Evolutionary conservation across 2,113 vertebrate species (phyloP).

Genomic region (Gallinago jamesoni): DNA sequence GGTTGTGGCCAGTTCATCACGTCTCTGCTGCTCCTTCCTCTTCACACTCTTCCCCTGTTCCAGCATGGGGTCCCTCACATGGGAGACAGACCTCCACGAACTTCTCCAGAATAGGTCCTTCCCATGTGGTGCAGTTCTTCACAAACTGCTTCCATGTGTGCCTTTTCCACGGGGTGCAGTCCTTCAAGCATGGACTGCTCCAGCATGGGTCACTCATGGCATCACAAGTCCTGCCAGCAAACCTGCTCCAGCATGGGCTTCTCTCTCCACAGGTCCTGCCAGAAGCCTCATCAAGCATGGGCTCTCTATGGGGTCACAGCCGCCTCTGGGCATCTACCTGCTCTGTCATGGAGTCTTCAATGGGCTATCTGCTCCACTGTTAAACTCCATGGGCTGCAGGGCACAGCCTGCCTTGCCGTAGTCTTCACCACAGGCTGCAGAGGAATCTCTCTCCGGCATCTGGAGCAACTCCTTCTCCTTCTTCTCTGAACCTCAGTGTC

Average conservation of each 20-base stretch:
- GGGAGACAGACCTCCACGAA: not conserved
- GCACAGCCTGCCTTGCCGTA: not conserved
- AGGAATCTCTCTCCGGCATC: no score
- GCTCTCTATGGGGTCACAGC: not conserved
- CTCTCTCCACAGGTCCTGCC: not conserved
- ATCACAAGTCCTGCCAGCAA: not conserved
- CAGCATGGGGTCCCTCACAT: not conserved
- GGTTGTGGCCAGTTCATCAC: not conserved
- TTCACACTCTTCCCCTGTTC: not conserved
- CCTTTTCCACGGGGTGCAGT: not conserved
- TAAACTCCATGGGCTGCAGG: not conserved
- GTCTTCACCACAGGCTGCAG: not conserved
- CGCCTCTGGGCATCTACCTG: not conserved
- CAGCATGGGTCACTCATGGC: no score
- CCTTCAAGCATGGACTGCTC: not conserved
- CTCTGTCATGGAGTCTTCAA: accelerated
- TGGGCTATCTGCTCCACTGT: not conserved
- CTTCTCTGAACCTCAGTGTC: not conserved
- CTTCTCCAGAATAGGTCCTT: not conserved
- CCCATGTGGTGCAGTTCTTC: not conserved
- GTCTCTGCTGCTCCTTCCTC: not conserved
- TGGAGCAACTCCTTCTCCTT: not conserved
- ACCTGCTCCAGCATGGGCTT: not conserved
- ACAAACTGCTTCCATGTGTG: not conserved
- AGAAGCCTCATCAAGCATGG: not conserved